phyloP scores from a whole-genome alignment of 1,140 invertebrate species.

The Ectropis grisescens region DNA sequence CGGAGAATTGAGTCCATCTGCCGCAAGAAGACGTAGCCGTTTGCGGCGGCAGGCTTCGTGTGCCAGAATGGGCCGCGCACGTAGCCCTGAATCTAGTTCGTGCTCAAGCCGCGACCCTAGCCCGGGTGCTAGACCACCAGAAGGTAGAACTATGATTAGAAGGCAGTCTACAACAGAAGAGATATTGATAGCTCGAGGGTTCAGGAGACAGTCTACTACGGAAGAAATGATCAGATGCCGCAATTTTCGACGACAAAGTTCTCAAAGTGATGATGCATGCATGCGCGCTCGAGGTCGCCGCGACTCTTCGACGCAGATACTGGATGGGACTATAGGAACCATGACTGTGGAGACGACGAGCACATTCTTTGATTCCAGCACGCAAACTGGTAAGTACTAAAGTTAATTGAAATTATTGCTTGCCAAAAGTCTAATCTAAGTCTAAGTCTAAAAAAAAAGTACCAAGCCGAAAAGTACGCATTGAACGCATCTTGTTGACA shows the following conservation, averaged over 20 bases:
- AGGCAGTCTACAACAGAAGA: conserved; percentile 93
- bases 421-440: too few species aligned
- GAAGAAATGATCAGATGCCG: conserved; percentile 93
- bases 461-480: conserved; percentile 11
- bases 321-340: conserved; percentile 90
- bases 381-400: conserved; percentile 91
- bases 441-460: conserved; percentile 6
- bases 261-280: conserved; percentile 83
- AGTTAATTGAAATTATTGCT: too few species aligned
- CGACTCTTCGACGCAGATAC: conserved; percentile 91
- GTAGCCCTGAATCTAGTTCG: conserved; percentile 82
- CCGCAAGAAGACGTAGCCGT: conserved; percentile 72
- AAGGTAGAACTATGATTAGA: conserved; percentile 81
- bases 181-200: conserved; percentile 90
- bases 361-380: conserved; percentile 93
- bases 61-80: conserved; percentile 67
- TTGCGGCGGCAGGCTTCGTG: conserved; percentile 86
- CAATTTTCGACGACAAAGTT: conserved; percentile 87
- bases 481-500: too few species aligned
- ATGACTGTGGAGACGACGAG: conserved; percentile 94
- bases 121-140: conserved; percentile 75
- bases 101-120: conserved; percentile 82
- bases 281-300: conserved; percentile 81
- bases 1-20: conserved; percentile 80
- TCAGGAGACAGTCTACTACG: conserved; percentile 89